Conservation (phyloP, 1,140 invertebrate genomes). For the Charaxes varanes region DNA sequence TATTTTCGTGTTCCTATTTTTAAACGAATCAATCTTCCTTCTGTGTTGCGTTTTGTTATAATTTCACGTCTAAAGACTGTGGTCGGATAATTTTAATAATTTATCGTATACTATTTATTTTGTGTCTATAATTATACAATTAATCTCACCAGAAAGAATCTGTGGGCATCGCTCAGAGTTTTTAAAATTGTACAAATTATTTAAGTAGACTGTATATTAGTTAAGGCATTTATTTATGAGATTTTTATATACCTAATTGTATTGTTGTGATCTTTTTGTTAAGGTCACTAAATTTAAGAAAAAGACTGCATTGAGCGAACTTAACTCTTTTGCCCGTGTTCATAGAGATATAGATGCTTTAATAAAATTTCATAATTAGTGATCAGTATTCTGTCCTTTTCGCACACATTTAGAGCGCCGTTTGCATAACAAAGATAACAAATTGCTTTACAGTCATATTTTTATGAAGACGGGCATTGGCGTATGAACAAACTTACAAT, state of each 20-base stretch:
- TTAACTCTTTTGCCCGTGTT: too few species aligned
- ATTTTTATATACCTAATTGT: constrained; percentile 53
- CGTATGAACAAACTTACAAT: too few species aligned
- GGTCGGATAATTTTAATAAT: constrained; percentile 57
- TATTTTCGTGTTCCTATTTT: constrained; percentile 61
- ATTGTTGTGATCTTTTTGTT: constrained; percentile 62
- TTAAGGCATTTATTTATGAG: constrained; percentile 68
- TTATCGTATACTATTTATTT: constrained; percentile 71
- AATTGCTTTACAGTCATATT: too few species aligned
- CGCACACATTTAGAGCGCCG: too few species aligned
- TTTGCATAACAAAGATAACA: too few species aligned
- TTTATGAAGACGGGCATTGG: too few species aligned
- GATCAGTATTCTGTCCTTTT: too few species aligned
- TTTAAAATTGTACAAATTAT: constrained; percentile 74
- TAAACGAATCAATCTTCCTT: constrained; percentile 52
- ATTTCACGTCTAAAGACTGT: constrained; percentile 62
- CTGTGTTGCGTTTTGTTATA: constrained; percentile 46
- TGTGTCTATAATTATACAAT: constrained; percentile 57
- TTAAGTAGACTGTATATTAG: constrained; percentile 56
- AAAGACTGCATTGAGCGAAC: constrained; percentile 68
- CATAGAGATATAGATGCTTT: too few species aligned
- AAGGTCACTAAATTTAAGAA: constrained; percentile 43
- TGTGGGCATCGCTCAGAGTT: constrained; percentile 48
- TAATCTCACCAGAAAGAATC: constrained; percentile 45
- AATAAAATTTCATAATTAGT: too few species aligned